Conservation (phyloP, 2,797 vertebrate genomes). For the Syndactyla subalaris region DNA sequence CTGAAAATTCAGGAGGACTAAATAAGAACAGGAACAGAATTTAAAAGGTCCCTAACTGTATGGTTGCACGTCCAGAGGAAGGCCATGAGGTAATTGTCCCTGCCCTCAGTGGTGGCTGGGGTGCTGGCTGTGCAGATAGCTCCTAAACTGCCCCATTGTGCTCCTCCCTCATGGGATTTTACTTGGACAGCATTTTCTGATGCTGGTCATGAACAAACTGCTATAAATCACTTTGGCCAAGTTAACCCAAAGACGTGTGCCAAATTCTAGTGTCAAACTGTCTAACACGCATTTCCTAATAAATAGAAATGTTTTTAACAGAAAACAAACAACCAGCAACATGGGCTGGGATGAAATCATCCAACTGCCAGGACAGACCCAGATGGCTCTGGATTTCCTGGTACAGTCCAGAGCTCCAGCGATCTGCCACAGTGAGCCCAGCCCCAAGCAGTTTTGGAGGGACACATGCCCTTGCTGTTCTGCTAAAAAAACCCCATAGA, state of each 20-base stretch:
- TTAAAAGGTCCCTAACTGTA: not conserved
- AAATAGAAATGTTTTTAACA: conserved; percentile 25
- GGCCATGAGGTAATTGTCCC: not conserved
- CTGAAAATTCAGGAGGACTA: not conserved
- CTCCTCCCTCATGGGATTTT: not conserved
- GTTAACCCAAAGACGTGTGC: not conserved
- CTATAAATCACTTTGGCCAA: conserved; percentile 55
- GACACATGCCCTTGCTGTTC: not conserved
- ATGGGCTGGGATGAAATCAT: not conserved
- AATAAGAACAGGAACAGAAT: not conserved
- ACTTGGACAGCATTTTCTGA: not conserved
- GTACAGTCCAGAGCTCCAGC: not conserved
- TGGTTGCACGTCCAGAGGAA: not conserved
- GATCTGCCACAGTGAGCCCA: not conserved
- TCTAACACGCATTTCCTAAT: not conserved
- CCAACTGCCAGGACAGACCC: not conserved
- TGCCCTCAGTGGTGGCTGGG: not conserved
- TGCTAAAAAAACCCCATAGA: not conserved
- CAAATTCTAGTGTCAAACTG: conserved; percentile 37
- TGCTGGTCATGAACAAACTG: conserved; percentile 51
- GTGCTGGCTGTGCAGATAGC: not conserved
- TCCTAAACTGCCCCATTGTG: not conserved
- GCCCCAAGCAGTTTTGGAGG: not conserved
- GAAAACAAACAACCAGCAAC: conserved; percentile 4
- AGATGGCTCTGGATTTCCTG: conserved; percentile 32